These are phyloP conservation scores for Dryocosmus kuriphilus DNA, from an alignment of 2,888 invertebrate species.

Conservation along the genomic window DNA sequence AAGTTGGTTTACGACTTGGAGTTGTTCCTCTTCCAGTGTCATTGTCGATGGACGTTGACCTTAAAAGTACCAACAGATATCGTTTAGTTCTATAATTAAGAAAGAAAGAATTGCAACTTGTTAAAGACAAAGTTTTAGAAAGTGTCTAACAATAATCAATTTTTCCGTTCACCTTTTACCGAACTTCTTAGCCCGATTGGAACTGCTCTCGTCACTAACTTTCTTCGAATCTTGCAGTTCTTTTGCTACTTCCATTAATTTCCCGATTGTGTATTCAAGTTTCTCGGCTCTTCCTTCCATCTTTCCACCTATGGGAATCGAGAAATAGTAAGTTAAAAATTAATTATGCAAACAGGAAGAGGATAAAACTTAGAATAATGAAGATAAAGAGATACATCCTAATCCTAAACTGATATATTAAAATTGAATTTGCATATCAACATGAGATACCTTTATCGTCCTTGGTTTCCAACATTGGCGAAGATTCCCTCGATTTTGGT, in stretches of 20 bases:
- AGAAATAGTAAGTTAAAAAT: constrained; percentile 36
- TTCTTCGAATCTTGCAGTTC: constrained; percentile 74
- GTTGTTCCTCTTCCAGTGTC: constrained; percentile 76
- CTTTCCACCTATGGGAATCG: constrained; percentile 61
- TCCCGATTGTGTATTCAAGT: constrained; percentile 73
- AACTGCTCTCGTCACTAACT: constrained; percentile 66
- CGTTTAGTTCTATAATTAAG: not conserved
- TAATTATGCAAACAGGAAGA: constrained; percentile 40
- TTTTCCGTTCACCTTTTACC: constrained; percentile 68
- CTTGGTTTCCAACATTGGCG: constrained; percentile 87
- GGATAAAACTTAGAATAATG: constrained; percentile 12
- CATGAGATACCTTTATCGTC: constrained; percentile 82
- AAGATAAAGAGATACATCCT: constrained; percentile 22
- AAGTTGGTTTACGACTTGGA: constrained; percentile 79
- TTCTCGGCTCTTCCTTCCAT: constrained; percentile 71
- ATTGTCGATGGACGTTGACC: constrained; percentile 84
- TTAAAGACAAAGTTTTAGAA: not conserved
- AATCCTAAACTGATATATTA: not conserved
- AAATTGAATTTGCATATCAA: constrained; percentile 64
- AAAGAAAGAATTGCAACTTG: constrained; percentile 15
- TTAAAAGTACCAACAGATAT: constrained; percentile 67
- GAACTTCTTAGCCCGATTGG: constrained; percentile 69
- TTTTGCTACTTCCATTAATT: constrained; percentile 73
- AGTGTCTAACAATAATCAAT: not conserved
- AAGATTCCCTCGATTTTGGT: constrained; percentile 85